Evolutionary conservation across 2,888 invertebrate genomes (phyloP), one percentile per base, ranked within the genome.

Genomic region (Temnothorax ravouxi): DNA sequence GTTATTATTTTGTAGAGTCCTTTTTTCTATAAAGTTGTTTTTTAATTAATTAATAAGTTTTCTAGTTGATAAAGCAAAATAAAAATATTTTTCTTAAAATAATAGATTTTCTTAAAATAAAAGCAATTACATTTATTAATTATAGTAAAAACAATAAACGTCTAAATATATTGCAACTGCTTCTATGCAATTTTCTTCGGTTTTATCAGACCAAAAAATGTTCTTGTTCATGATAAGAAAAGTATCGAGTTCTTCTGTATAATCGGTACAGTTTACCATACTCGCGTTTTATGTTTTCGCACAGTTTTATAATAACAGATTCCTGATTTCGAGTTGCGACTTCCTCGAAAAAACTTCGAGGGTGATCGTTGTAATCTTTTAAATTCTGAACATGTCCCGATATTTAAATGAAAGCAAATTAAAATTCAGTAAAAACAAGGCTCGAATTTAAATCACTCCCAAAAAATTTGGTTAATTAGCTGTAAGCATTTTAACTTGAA

Each of bases 231-330:
- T 13, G 11, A 44, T 54, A 34, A 76, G 18, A 75, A 66, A 77
- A 67, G 2, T 56, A 44, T 11, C 11, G 44, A 38, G 18, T 54
- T 54, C 41, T 54, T 44, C 29, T 18, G 4, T 52, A 25, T 66
- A 52, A 76, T n/a, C 64, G 38, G 38, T 64, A 62, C 18, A 62
- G 64, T 66, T 66, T 9, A 38, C 18, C 18, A 13, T 64, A 44
- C n/a, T 52, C 4, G 25, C 18, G 13, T 52, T 64, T 76, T 8
- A 50, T 3, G 15, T 44, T 74, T 59, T 59, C 18, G 25, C 38
- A 50, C 56, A 75, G 3, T 47, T 50, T 59, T 62, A 50, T 62
- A 50, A 75, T 62, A 62, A 50, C 13, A 76, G 25, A 64, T 38
- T 25, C 38, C 41, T 25, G 18, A 62, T 47, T 62, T 18, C n/a